Percentiles rank a stretch among this genome's conserved stretches.
phyloP scores from a whole-genome alignment of 2,797 vertebrate species.

The Sphenopsis melanotis region DNA sequence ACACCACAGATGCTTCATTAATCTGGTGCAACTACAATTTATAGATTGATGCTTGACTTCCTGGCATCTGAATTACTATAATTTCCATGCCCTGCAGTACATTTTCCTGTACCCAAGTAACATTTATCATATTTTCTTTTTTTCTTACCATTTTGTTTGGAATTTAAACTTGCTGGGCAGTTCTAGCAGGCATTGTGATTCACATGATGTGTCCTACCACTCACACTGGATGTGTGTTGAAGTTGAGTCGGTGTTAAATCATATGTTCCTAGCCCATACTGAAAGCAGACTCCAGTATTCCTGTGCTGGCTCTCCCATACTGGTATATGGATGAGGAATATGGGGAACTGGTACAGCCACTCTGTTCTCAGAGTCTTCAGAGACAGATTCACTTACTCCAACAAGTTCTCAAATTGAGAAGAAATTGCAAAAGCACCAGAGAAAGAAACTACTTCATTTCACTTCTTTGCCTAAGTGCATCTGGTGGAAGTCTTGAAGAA shows the following conservation, averaged over 20 bases:
- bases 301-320: fast-evolving
- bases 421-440: neutral
- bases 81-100: neutral
- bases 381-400: neutral
- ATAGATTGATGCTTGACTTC: conserved; percentile 1
- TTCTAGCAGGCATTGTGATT: neutral
- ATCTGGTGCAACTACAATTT: neutral
- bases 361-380: neutral
- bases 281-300: neutral
- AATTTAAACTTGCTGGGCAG: neutral
- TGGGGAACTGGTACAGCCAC: neutral
- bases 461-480: neutral
- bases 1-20: conserved; percentile 8
- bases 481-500: neutral
- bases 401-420: neutral
- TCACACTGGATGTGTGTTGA: neutral
- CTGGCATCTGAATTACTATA: neutral
- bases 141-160: neutral
- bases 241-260: neutral
- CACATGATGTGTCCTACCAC: neutral
- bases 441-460: neutral
- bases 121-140: neutral
- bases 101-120: neutral
- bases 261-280: neutral
- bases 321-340: neutral